phyloP scores from a whole-genome alignment of 2,797 vertebrate species.

The Glossophaga mutica region DNA sequence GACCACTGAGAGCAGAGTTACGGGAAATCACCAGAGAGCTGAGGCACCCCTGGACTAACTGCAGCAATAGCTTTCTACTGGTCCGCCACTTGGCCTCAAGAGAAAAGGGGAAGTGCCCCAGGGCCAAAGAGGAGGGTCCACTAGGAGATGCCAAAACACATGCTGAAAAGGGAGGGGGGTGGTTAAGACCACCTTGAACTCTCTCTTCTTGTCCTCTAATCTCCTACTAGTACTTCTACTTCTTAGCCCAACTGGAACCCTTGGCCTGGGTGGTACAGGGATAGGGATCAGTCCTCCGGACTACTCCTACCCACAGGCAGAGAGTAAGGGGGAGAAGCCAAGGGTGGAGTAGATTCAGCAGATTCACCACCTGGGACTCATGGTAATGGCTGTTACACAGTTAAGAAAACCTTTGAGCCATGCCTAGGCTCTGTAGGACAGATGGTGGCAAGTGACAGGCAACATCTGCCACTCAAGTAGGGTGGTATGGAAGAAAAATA shows the following conservation, averaged over 20 bases:
- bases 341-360: neutral
- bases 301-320: neutral
- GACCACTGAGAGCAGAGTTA: neutral
- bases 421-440: neutral
- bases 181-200: neutral
- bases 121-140: accelerated
- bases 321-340: neutral
- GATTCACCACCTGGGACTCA: neutral
- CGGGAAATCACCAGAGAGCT: neutral
- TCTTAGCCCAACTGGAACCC: neutral
- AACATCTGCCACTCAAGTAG: neutral
- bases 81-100: accelerated
- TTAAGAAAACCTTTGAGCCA: neutral
- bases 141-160: neutral
- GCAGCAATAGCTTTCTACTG: neutral
- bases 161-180: accelerated
- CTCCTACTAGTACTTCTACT: neutral
- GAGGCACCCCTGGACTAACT: neutral
- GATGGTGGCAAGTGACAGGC: neutral
- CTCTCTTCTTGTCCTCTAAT: neutral
- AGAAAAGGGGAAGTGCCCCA: neutral
- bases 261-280: neutral
- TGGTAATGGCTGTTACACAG: neutral
- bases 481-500: accelerated
- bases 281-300: neutral